A percentile compares a stretch with the other conserved stretches of the same genome.
Conservation (phyloP, 2,888 invertebrate species). For the Ennomos fuscantarius region DNA sequence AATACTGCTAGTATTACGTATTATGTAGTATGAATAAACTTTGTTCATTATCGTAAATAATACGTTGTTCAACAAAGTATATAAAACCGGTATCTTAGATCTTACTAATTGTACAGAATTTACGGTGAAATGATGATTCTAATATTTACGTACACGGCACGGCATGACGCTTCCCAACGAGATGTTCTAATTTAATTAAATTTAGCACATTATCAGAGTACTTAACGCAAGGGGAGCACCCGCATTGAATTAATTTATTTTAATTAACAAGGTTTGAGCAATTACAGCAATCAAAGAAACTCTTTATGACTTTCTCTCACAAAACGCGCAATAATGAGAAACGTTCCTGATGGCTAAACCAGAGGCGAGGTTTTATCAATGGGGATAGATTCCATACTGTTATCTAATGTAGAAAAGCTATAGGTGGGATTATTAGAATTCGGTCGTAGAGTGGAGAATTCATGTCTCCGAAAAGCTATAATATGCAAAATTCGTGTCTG, state of each 20-base stretch:
- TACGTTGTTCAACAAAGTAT: too few relatives aligned
- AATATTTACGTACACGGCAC: too few relatives aligned
- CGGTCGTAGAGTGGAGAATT: constrained; percentile 26
- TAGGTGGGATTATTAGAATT: constrained; percentile 30
- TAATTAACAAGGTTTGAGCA: constrained; percentile 22
- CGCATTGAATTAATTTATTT: constrained; percentile 25
- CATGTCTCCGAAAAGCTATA: constrained; percentile 23
- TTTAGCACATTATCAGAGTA: too few relatives aligned
- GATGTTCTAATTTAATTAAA: constrained; percentile 4
- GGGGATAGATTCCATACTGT: constrained; percentile 3
- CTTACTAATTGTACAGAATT: too few relatives aligned
- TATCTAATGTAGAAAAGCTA: background rate
- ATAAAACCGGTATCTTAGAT: too few relatives aligned
- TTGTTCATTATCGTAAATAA: too few relatives aligned
- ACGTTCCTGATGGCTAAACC: background rate
- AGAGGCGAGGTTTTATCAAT: too few relatives aligned
- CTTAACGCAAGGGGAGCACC: constrained; percentile 8
- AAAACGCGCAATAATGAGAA: background rate
- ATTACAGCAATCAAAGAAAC: constrained; percentile 13
- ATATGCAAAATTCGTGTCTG: constrained; percentile 29
- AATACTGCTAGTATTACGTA: too few relatives aligned
- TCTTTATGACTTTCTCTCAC: background rate
- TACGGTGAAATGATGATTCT: too few relatives aligned
- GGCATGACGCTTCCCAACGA: background rate
- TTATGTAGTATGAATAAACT: too few relatives aligned